Evolutionary conservation across 1,140 invertebrate genomes (phyloP).

Genomic region (Homalodisca vitripennis): DNA sequence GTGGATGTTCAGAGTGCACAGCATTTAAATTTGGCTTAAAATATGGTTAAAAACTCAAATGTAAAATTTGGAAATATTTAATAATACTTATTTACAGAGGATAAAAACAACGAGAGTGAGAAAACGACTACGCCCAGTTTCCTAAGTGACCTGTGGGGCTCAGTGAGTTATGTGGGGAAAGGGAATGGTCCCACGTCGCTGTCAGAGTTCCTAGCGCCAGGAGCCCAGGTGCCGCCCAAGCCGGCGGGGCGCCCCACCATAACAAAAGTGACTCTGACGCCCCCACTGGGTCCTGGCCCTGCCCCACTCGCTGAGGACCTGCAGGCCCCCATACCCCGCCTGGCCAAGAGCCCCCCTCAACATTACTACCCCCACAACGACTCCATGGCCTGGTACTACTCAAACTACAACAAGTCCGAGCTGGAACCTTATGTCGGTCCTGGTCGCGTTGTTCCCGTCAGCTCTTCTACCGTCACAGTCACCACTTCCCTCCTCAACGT

Average conservation of each 20-base stretch:
- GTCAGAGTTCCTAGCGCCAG: slow-evolving; percentile 57
- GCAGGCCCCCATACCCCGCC: slow-evolving; percentile 38
- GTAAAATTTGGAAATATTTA: no score
- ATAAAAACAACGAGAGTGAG: slow-evolving; percentile 4
- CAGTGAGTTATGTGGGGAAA: slow-evolving; percentile 27
- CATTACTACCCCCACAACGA: slow-evolving; percentile 46
- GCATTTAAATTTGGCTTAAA: no score
- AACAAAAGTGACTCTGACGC: slow-evolving; percentile 55
- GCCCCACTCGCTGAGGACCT: slow-evolving; percentile 37
- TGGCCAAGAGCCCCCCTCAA: slow-evolving; percentile 38
- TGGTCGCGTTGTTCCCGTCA: no score
- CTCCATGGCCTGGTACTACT: slow-evolving; percentile 72
- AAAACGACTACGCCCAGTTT: slow-evolving; percentile 45
- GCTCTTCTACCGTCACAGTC: no score
- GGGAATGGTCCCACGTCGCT: slow-evolving; percentile 48
- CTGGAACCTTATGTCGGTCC: slow-evolving; percentile 63
- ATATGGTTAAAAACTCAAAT: no score
- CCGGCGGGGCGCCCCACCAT: slow-evolving; percentile 55
- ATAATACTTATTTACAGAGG: slow-evolving; percentile 2
- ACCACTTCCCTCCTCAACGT: no score
- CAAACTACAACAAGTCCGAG: slow-evolving; percentile 72
- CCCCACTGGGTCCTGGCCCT: slow-evolving; percentile 40
- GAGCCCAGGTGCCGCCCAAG: slow-evolving; percentile 52
- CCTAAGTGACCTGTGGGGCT: slow-evolving; percentile 36
- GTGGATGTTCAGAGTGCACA: no score